Evolutionary conservation across 2,113 vertebrate genomes (phyloP).

Genomic region (Myodes glareolus): DNA sequence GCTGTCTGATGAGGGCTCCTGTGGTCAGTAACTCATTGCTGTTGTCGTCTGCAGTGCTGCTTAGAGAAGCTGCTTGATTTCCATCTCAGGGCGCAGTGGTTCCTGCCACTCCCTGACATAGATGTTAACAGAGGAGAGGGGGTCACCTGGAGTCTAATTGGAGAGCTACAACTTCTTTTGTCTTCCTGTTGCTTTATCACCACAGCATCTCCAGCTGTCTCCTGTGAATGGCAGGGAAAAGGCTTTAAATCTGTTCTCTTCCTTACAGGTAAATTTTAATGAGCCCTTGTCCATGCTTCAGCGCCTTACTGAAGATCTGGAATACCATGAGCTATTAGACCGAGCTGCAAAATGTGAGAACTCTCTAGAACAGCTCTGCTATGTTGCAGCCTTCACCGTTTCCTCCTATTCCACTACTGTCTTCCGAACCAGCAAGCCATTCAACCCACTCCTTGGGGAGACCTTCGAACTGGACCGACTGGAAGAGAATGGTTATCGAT

Average conservation of each 20-base stretch:
- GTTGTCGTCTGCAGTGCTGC: background rate
- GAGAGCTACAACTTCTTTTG: background rate
- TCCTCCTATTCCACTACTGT: constrained; percentile 98
- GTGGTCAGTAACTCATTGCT: background rate
- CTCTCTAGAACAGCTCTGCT: constrained; percentile 96
- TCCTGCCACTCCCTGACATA: no score
- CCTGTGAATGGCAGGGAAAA: background rate
- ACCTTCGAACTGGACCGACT: constrained; percentile 96
- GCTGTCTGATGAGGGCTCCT: background rate
- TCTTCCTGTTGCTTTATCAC: background rate
- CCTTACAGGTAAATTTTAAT: constrained; percentile 95
- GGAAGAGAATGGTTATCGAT: constrained; percentile 93
- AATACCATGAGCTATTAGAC: constrained; percentile 96
- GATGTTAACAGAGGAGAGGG: background rate
- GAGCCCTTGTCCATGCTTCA: constrained; percentile 98
- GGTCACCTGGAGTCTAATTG: background rate
- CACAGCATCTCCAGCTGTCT: background rate
- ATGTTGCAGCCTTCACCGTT: constrained; percentile 96
- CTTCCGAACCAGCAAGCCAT: constrained; percentile 97
- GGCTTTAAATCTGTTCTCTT: background rate
- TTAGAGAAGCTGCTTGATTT: background rate
- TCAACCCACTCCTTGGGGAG: constrained; percentile 97
- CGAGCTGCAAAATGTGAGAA: constrained; percentile 92
- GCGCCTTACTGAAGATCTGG: constrained; percentile 96
- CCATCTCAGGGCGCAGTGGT: background rate